Evolutionary conservation across 1,140 invertebrate genomes (phyloP), one percentile per base, ranked within the genome.

Genomic region (Sarcophaga bullata): DNA sequence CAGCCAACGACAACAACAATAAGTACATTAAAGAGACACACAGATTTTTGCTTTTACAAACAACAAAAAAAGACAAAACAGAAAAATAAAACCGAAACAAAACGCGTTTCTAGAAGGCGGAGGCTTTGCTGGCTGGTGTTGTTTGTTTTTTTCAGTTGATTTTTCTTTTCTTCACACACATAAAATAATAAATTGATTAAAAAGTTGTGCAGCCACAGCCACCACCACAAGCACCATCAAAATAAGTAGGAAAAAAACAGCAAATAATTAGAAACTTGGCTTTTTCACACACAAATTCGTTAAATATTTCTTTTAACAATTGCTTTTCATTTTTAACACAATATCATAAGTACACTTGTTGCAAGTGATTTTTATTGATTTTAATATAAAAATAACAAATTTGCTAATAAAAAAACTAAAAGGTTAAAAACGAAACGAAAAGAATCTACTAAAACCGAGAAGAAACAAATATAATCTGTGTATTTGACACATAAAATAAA

Each of bases 81-180:
- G 37, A 47, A 76, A 47, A 17, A 49, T 49, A 48, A 47, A 49
- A 48, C 46, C 75, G 50, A n/a, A 81, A 80, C 46, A 54, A 72
- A 68, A 81, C 80, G 80, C 80, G 80, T 81, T 81, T 81, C 80
- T 72, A 81, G 80, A 81, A 81, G 80, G 80, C 80, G 80, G 80
- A 81, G 73, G 73, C 54, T 62, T 48, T 81, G 80, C 52, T 81
- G 25, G 25, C 25, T 37, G 25, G 25, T 37, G 25, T 37, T 37
- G 25, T 37, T 37, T 37, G 25, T 4, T 37, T 37, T 47, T 80
- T 62, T 72, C 68, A 10, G n/a, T 25, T 68, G 80, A 78, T 78
- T 78, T 78, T 78, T 78, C 73, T 76, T 76, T 15, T 37, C 75
- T 11, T 47, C 25, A 52, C 50, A 68, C 73, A 49, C 75, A 50